Evolutionary conservation across 2,113 vertebrate genomes (phyloP).

Genomic region (Semicossyphus pulcher): DNA sequence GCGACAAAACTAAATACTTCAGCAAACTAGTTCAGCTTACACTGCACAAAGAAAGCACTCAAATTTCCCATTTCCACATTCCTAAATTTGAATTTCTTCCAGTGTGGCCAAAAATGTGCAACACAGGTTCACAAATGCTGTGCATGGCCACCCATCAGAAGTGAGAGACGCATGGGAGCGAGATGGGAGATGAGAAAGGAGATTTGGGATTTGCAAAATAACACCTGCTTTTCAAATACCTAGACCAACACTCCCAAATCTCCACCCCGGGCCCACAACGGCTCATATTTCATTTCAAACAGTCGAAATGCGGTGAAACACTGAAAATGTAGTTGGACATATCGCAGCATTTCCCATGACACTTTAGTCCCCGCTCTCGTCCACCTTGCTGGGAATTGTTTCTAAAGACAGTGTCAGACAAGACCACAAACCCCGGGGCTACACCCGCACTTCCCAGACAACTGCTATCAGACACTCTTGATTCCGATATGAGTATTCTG

Average conservation of each 20-base stretch:
- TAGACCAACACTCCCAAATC: constrained; percentile 55
- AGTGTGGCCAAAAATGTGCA: constrained; percentile 29
- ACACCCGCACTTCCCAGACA: constrained; percentile 80
- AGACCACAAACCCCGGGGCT: constrained; percentile 78
- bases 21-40: not conserved
- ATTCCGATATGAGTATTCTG: constrained; percentile 80
- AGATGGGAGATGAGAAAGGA: constrained; percentile 75
- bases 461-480: constrained; percentile 82
- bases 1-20: constrained; percentile 5
- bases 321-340: constrained; percentile 75
- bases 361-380: constrained; percentile 67
- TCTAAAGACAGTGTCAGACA: constrained; percentile 82
- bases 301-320: constrained; percentile 65
- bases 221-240: constrained; percentile 75
- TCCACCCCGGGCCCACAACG: constrained; percentile 22
- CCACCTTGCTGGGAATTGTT: constrained; percentile 82
- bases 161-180: constrained; percentile 42
- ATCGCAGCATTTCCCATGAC: constrained; percentile 73
- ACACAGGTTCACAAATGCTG: constrained; percentile 28
- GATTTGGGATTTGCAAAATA: constrained; percentile 76
- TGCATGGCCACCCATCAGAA: constrained; percentile 45
- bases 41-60: constrained; percentile 1
- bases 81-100: not conserved
- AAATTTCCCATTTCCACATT: constrained; percentile 20
- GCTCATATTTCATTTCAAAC: constrained; percentile 72